Evolutionary conservation across 2,888 invertebrate species (phyloP).

Genomic region (Sinopyrophorus schimmeli): DNA sequence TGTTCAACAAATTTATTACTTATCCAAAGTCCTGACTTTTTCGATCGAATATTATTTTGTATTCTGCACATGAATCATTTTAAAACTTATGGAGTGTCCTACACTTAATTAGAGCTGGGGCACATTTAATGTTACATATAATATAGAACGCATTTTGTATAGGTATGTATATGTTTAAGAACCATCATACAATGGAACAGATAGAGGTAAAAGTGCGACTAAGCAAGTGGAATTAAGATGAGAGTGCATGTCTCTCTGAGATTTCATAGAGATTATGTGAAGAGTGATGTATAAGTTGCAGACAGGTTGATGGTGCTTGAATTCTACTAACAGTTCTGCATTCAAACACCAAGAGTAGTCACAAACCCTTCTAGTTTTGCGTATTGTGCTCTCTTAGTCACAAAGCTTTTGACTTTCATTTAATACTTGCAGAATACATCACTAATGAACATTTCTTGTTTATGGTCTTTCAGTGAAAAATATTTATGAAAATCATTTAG

Average conservation of each 20-base stretch:
- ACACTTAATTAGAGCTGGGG: too few species aligned
- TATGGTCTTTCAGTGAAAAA: too few species aligned
- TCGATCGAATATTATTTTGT: constrained; percentile 18
- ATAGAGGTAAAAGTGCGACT: constrained; percentile 8
- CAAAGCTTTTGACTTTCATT: constrained; percentile 10
- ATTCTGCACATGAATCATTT: not conserved
- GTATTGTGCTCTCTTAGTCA: constrained; percentile 5
- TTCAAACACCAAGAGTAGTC: constrained; percentile 37
- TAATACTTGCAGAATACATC: constrained; percentile 4
- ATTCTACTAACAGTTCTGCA: constrained; percentile 40
- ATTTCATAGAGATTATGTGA: constrained; percentile 44
- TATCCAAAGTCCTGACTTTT: constrained; percentile 31
- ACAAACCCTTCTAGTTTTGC: constrained; percentile 12
- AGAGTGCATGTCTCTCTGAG: constrained; percentile 32
- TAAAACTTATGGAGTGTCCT: too few species aligned
- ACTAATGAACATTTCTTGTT: too few species aligned
- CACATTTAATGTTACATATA: too few species aligned
- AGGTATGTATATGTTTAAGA: too few species aligned
- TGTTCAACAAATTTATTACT: constrained; percentile 46
- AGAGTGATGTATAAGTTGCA: constrained; percentile 41
- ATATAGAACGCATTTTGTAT: too few species aligned
- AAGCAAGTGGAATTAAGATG: constrained; percentile 28
- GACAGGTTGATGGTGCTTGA: constrained; percentile 36
- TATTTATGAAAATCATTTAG: too few species aligned
- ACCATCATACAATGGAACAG: constrained; percentile 2